Conservation (phyloP, 2,797 vertebrate species). For the Phalloptychus januarius region DNA sequence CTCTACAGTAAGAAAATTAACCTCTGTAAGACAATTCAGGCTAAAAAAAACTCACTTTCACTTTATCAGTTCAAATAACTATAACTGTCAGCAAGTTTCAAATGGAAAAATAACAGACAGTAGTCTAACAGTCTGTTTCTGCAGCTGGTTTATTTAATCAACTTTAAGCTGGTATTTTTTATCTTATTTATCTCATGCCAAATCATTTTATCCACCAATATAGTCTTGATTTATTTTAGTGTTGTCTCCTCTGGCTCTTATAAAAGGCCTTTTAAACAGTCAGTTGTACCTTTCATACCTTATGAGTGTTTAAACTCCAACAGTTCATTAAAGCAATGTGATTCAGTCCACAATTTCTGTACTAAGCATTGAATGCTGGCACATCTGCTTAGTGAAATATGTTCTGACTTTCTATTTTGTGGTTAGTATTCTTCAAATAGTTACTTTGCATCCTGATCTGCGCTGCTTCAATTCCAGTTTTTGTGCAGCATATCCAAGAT, state of each 20-base stretch:
- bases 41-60: constrained; percentile 26
- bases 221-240: constrained; percentile 30
- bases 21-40: constrained; percentile 3
- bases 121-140: constrained; percentile 26
- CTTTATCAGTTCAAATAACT: constrained; percentile 32
- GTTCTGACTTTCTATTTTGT: neutral
- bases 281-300: constrained; percentile 25
- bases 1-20: constrained; percentile 26
- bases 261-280: constrained; percentile 26
- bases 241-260: constrained; percentile 11
- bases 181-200: constrained; percentile 14
- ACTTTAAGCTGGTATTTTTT: constrained; percentile 20
- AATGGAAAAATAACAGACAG: constrained; percentile 16
- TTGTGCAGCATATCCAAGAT: constrained; percentile 42
- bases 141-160: constrained; percentile 36
- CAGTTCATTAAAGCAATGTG: constrained; percentile 36
- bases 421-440: constrained; percentile 7
- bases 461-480: constrained; percentile 40
- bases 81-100: constrained; percentile 16
- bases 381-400: constrained; percentile 37
- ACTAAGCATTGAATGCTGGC: constrained; percentile 19
- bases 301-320: constrained; percentile 29
- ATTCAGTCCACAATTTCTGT: constrained; percentile 24
- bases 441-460: constrained; percentile 22
- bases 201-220: constrained; percentile 25